These are phyloP conservation scores for Corticium candelabrum DNA, from an alignment of 37 sponge, comb jelly and placozoan species.

Conservation along the genomic window DNA sequence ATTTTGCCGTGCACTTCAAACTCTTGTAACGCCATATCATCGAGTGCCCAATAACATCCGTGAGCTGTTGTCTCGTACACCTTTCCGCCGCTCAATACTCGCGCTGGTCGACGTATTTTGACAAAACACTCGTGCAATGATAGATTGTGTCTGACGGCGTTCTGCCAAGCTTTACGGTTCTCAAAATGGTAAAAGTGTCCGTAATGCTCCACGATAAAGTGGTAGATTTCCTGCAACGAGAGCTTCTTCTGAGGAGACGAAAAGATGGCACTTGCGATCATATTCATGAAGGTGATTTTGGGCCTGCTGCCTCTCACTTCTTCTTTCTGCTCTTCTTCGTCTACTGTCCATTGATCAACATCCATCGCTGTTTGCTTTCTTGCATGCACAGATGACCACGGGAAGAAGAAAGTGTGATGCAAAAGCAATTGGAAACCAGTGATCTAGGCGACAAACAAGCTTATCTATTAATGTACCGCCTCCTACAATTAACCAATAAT, in stretches of 20 bases:
- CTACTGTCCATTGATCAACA: too few relatives aligned
- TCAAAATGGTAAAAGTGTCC: background rate
- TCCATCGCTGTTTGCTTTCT: too few relatives aligned
- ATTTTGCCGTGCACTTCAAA: background rate
- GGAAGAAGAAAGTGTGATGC: too few relatives aligned
- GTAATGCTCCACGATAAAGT: background rate
- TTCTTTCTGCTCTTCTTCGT: too few relatives aligned
- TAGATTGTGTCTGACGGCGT: background rate
- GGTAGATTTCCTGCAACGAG: background rate
- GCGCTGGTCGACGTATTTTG: background rate
- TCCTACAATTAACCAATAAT: too few relatives aligned
- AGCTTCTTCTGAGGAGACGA: background rate
- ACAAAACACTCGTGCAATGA: background rate
- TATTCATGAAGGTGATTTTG: background rate
- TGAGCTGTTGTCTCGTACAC: slow-evolving; percentile 1
- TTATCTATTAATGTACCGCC: too few relatives aligned
- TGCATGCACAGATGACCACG: too few relatives aligned
- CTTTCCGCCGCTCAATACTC: background rate
- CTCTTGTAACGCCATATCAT: background rate
- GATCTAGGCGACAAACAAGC: too few relatives aligned
- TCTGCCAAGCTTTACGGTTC: slow-evolving; percentile 1
- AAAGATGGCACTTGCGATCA: background rate
- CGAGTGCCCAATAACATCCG: background rate
- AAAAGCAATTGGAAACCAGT: too few relatives aligned
- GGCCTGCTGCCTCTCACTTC: too few relatives aligned